Evolutionary conservation across 2,113 vertebrate species (phyloP), one percentile per base, ranked within the genome.

Genomic region (Gorsachius goisagi): DNA sequence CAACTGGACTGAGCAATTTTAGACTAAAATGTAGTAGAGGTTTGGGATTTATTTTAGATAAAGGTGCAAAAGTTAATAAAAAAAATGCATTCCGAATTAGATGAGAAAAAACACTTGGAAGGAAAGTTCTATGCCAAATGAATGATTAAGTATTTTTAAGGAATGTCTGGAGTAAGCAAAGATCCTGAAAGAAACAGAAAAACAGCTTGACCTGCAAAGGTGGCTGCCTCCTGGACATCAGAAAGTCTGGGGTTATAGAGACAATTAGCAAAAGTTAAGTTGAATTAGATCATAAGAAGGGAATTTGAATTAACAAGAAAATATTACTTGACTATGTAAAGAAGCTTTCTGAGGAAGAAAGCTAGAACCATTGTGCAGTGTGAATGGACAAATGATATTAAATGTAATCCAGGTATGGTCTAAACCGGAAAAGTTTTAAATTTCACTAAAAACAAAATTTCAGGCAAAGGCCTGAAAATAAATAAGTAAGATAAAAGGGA

Each of bases 21-120:
- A 87, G 45, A 53, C 59, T 84, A 72, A 69, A 80, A 77, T 80
- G 49, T 68, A 33, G 45, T 83, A 89, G 63, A 90, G 45, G 33
- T 73, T 88, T 75, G 52, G 78, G 39, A 83, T 86, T 89, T 81
- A 30, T 93, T 96, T 92, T 84, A 92, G 76, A 74, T 55, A 86
- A 93, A 84, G 39, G 22, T 91, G 41, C 45, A 77, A 77, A 89
- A 91, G 50, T 74, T 91, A 89, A 77, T 84, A 62, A 73, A 92
- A 92, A 85, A 8, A 12, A 3, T 13, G 18, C 53, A 77, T 74
- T 94, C 8, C 50, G 28, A 86, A 73, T 74, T 62, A 77, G n/a
- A 45, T 49, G 27, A 86, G 67, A 39, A 82, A 50, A 85, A 21
- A 37, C 24, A 21, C 8, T 63, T 44, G 20, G 30, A 89, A 60